Evolutionary conservation across 2,113 vertebrate species (phyloP).

Genomic region (Fregetta grallaria): DNA sequence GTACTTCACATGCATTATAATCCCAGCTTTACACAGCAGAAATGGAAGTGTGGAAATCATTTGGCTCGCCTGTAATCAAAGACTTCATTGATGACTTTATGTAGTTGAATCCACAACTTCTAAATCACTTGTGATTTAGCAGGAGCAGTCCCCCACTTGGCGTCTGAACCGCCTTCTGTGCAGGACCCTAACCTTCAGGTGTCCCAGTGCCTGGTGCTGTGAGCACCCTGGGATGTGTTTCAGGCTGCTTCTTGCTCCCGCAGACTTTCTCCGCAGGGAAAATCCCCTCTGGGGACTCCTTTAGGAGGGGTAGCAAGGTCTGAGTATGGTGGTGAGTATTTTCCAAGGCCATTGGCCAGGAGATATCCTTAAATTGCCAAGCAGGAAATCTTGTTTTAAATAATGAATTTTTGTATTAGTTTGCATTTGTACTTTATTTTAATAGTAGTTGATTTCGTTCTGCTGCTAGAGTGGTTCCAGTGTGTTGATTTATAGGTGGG

Average conservation of each 20-base stretch:
- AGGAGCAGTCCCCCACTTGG: not conserved
- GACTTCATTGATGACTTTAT: not conserved
- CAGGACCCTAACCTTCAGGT: not conserved
- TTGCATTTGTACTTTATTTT: not conserved
- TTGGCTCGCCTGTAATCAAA: not conserved
- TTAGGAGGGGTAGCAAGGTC: not conserved
- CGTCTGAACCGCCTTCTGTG: not conserved
- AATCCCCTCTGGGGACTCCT: not conserved
- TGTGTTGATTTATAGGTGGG: not conserved
- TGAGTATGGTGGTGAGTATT: not conserved
- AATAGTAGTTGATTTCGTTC: not conserved
- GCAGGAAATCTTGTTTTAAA: not conserved
- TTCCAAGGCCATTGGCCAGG: not conserved
- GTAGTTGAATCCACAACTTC: not conserved
- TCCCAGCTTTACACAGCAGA: not conserved
- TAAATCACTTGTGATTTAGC: not conserved
- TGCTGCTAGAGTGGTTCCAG: not conserved
- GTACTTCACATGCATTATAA: not conserved
- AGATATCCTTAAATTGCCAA: not conserved
- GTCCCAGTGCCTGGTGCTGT: not conserved
- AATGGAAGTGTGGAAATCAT: not conserved
- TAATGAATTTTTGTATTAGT: not conserved
- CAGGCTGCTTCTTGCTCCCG: not conserved
- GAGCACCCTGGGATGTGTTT: not conserved
- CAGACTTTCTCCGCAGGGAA: too few relatives aligned